Percentiles rank a stretch among this genome's conserved stretches.
phyloP scores from a whole-genome alignment of 2,888 invertebrate species.

The Drosophila greeni region DNA sequence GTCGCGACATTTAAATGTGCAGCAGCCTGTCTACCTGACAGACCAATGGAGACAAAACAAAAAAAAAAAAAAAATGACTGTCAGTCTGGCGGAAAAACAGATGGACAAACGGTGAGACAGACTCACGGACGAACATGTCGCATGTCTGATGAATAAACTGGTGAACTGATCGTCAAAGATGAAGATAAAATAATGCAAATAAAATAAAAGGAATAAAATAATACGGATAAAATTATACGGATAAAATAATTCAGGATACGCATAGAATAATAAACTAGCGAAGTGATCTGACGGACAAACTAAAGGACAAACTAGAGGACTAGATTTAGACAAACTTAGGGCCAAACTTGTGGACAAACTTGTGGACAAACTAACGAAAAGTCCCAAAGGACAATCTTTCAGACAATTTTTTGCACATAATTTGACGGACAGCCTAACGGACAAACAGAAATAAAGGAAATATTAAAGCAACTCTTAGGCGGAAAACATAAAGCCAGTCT shows the following conservation, averaged over 20 bases:
- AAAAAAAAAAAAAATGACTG: not conserved
- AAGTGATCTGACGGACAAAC: not conserved
- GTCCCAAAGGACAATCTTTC: too few species aligned
- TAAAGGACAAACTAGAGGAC: too few species aligned
- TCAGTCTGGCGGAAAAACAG: conserved; percentile 5
- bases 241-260: not conserved
- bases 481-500: not conserved
- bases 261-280: not conserved
- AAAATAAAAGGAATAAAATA: not conserved
- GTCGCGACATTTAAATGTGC: conserved; percentile 62
- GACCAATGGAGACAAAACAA: conserved; percentile 7
- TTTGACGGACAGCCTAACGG: not conserved
- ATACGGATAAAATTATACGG: not conserved
- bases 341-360: too few species aligned
- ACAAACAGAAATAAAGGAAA: not conserved
- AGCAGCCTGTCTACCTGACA: conserved; percentile 39
- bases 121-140: conserved; percentile 4
- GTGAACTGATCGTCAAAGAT: not conserved
- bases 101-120: conserved; percentile 1
- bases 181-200: too few species aligned
- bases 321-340: too few species aligned
- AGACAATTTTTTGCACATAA: not conserved
- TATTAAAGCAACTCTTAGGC: not conserved
- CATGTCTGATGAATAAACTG: not conserved
- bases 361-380: not conserved